phyloP scores from a whole-genome alignment of 2,113 vertebrate species.

The Columbina picui region DNA sequence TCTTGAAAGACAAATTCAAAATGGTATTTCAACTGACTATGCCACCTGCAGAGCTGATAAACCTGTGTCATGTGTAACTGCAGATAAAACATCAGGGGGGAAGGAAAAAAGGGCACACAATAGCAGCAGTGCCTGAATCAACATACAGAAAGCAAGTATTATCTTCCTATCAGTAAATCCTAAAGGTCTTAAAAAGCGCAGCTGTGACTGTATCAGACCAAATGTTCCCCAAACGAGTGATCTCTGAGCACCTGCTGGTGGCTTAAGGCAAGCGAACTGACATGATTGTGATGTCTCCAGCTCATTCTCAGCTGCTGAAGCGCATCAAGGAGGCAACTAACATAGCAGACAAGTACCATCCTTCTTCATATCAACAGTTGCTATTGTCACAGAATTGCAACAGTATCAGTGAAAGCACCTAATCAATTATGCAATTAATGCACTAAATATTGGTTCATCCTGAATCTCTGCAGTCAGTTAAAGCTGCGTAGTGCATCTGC shows the following conservation, averaged over 20 bases:
- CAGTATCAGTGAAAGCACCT: background rate
- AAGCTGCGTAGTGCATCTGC: background rate
- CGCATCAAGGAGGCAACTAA: background rate
- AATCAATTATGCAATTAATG: background rate
- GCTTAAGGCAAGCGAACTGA: conserved; percentile 6
- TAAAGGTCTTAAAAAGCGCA: background rate
- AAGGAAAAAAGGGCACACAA: background rate
- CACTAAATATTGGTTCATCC: background rate
- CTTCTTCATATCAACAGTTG: background rate
- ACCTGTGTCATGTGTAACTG: background rate
- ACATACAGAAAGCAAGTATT: background rate
- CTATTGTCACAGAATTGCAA: background rate
- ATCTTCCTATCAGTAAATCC: background rate
- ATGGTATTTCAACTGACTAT: background rate
- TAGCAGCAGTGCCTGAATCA: background rate
- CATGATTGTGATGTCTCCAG: background rate
- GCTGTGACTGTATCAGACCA: background rate
- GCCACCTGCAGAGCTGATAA: background rate
- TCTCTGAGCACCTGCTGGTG: conserved; percentile 1
- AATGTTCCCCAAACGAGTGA: background rate
- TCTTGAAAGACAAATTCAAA: background rate
- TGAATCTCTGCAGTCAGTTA: background rate
- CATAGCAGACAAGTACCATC: background rate
- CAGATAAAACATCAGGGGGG: background rate
- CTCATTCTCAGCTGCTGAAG: conserved; percentile 45